These are phyloP conservation scores for Megaceryle torquata DNA, from an alignment of 2,113 vertebrate species.

Conservation along the genomic window DNA sequence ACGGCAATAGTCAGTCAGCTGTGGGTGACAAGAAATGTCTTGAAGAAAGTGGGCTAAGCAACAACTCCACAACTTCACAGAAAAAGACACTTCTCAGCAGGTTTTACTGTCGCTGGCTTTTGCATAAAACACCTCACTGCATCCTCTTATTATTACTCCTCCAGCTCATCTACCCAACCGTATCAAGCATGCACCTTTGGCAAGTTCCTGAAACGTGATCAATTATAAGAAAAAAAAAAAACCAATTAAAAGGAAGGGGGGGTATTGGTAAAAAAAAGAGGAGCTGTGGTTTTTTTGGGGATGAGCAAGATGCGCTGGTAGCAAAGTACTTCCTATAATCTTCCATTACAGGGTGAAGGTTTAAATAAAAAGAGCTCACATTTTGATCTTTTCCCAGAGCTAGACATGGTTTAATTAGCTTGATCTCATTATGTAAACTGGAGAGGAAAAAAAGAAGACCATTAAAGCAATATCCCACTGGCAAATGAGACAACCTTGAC, in stretches of 20 bases:
- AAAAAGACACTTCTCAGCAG: neutral
- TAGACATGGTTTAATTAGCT: conserved; percentile 70
- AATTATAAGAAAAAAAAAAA: neutral
- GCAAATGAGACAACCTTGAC: conserved; percentile 59
- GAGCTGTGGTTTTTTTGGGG: neutral
- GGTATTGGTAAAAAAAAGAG: neutral
- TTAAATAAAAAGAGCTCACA: conserved; percentile 66
- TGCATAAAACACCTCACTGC: neutral
- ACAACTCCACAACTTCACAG: neutral
- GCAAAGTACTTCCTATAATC: conserved; percentile 39
- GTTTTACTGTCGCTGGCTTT: neutral
- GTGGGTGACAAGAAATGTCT: rapidly evolving
- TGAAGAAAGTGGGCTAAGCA: neutral
- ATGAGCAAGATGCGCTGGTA: conserved; percentile 2
- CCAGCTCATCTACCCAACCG: neutral
- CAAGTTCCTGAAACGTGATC: neutral
- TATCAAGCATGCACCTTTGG: neutral
- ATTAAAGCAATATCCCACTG: conserved; percentile 59
- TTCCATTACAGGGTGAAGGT: conserved; percentile 44
- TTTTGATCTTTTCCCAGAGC: conserved; percentile 69
- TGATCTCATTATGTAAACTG: conserved; percentile 61
- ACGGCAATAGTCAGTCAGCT: neutral
- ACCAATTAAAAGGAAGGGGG: conserved; percentile 10
- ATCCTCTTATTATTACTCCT: neutral
- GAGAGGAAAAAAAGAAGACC: conserved; percentile 34